Evolutionary conservation across 92 coral and sea anemone species (phyloP).

Genomic region (Umimayanthus chanpuru): DNA sequence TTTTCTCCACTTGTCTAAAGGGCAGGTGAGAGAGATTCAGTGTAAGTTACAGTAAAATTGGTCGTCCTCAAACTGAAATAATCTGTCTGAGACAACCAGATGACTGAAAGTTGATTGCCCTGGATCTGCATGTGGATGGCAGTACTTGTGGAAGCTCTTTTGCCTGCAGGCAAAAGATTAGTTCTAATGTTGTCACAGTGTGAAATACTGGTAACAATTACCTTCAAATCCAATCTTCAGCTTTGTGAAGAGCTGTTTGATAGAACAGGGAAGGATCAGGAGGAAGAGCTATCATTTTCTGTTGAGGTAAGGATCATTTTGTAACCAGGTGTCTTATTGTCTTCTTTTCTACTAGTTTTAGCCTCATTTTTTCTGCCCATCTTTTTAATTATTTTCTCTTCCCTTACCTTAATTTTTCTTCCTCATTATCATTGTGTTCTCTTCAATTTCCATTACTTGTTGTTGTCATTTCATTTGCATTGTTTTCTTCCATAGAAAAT

Average conservation of each 20-base stretch:
- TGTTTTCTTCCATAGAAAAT: no score
- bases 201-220: no score
- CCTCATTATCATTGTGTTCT: not conserved
- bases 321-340: not conserved
- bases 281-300: constrained; percentile 85
- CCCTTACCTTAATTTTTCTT: not conserved
- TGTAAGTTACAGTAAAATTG: no score
- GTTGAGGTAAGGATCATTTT: constrained; percentile 70
- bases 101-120: no score
- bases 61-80: no score
- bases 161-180: no score
- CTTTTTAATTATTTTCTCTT: not conserved
- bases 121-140: not conserved
- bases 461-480: no score
- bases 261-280: constrained; percentile 69
- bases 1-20: no score
- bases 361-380: not conserved
- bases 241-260: constrained; percentile 95
- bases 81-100: no score
- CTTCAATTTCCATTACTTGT: not conserved
- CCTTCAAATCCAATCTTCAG: constrained; percentile 38
- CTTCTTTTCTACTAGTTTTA: not conserved
- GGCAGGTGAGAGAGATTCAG: no score
- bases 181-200: not conserved
- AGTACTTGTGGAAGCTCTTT: no score